Conservation (phyloP, 2,113 vertebrate genomes). For the Narcine bancroftii region DNA sequence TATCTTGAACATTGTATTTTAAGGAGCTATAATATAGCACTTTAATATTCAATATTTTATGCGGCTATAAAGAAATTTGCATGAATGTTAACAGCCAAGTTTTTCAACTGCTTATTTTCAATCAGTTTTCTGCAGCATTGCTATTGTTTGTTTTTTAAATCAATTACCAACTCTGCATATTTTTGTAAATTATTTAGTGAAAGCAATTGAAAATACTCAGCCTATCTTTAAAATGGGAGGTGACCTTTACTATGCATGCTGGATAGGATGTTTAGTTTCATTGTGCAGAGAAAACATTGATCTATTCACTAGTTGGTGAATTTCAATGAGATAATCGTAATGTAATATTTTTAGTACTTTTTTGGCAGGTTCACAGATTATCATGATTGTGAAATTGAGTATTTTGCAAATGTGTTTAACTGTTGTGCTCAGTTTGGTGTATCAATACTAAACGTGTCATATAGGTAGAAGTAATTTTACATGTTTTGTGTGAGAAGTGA, state of each 20-base stretch:
- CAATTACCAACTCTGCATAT: background rate
- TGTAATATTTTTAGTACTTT: background rate
- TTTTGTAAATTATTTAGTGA: conserved; percentile 13
- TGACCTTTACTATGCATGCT: background rate
- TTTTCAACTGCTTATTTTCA: background rate
- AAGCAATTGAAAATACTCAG: background rate
- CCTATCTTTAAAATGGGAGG: background rate
- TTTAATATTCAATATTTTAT: background rate
- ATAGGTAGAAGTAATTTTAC: background rate
- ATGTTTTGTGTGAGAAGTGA: background rate
- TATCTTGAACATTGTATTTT: background rate
- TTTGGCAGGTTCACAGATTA: background rate
- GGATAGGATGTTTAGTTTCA: background rate
- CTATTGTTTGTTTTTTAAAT: background rate
- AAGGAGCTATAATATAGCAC: background rate
- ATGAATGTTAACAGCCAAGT: background rate
- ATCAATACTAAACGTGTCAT: background rate
- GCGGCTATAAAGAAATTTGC: background rate
- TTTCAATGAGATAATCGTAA: background rate
- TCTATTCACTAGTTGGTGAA: background rate
- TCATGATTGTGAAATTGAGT: background rate
- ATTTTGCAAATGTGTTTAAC: background rate
- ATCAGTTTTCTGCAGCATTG: background rate
- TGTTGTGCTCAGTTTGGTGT: background rate
- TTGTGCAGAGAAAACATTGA: background rate